A percentile compares a stretch with the other conserved stretches of the same genome.
These are phyloP conservation scores for Drosophila hydei DNA, from an alignment of 1,140 invertebrate genomes.

Conservation along the genomic window DNA sequence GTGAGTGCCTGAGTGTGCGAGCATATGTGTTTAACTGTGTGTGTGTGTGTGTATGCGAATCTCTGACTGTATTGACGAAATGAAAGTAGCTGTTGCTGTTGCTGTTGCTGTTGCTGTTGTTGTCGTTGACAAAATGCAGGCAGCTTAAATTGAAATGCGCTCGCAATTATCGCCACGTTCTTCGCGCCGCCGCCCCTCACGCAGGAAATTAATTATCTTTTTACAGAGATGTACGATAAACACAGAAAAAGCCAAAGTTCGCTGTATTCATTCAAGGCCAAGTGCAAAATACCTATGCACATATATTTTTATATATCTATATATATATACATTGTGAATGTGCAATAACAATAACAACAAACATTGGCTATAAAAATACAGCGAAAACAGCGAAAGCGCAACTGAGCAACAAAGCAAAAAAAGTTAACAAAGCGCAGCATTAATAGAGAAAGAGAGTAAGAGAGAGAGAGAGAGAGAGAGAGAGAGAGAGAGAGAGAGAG, in stretches of 20 bases:
- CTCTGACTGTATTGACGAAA: slow-evolving; percentile 39
- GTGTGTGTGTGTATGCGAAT: slow-evolving; percentile 1
- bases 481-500: background rate
- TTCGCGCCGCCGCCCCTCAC: background rate
- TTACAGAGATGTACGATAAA: slow-evolving; percentile 82
- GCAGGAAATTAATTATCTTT: slow-evolving; percentile 78
- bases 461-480: background rate
- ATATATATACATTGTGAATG: background rate
- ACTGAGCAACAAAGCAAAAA: no score
- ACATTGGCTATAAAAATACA: slow-evolving; percentile 23
- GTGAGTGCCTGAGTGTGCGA: background rate
- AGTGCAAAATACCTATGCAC: slow-evolving; percentile 65
- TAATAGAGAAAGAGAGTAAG: no score
- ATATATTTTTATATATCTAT: slow-evolving; percentile 28
- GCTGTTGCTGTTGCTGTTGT: slow-evolving; percentile 2
- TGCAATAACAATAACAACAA: slow-evolving; percentile 20
- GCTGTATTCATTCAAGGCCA: slow-evolving; percentile 82
- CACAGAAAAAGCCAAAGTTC: slow-evolving; percentile 76
- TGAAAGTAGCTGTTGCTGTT: slow-evolving; percentile 32
- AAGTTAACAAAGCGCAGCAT: no score
- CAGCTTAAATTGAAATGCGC: slow-evolving; percentile 67
- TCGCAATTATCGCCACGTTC: slow-evolving; percentile 63
- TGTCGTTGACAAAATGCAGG: slow-evolving; percentile 48
- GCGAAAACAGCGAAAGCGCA: slow-evolving; percentile 34
- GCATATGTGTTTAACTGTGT: background rate